A percentile compares a stretch with the other conserved stretches of the same genome.
These are phyloP conservation scores for Anagyrus pseudococci DNA, from an alignment of 2,888 invertebrate species.

Conservation along the genomic window DNA sequence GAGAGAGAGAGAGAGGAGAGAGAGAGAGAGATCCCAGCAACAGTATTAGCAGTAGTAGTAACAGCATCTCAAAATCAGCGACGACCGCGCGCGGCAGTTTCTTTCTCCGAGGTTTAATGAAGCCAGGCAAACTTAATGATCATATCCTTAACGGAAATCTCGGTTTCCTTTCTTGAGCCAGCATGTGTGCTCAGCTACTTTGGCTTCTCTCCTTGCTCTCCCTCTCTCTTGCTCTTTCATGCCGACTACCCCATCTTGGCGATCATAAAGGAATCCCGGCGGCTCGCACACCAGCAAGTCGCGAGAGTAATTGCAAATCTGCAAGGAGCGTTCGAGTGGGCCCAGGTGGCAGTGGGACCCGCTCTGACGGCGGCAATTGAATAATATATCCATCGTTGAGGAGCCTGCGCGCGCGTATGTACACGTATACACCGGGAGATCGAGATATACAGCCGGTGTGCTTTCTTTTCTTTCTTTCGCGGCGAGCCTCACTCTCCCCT, in stretches of 20 bases:
- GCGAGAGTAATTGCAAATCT: constrained; percentile 53
- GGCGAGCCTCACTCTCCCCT: background rate
- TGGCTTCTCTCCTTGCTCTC: too few species aligned
- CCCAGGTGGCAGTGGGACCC: constrained; percentile 53
- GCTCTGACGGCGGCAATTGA: constrained; percentile 15
- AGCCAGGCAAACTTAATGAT: constrained; percentile 10
- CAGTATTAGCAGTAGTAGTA: background rate
- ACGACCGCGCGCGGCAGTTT: background rate
- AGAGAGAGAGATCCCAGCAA: too few species aligned
- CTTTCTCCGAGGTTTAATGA: constrained; percentile 2
- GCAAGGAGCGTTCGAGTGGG: constrained; percentile 49
- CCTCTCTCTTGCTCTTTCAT: too few species aligned
- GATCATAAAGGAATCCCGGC: constrained; percentile 44
- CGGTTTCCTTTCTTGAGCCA: constrained; percentile 42
- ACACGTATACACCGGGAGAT: constrained; percentile 12
- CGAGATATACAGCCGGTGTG: constrained; percentile 1
- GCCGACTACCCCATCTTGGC: too few species aligned
- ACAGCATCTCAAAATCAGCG: background rate
- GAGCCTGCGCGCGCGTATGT: constrained; percentile 11
- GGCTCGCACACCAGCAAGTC: too few species aligned
- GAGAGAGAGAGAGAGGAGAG: too few species aligned
- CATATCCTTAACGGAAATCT: constrained; percentile 49
- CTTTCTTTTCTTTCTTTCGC: constrained; percentile 6
- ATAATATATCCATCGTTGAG: constrained; percentile 9
- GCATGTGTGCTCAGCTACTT: constrained; percentile 17